Base-by-base conservation (phyloP, 2,888 invertebrate species). In the Eupeodes latifasciatus region DNA sequence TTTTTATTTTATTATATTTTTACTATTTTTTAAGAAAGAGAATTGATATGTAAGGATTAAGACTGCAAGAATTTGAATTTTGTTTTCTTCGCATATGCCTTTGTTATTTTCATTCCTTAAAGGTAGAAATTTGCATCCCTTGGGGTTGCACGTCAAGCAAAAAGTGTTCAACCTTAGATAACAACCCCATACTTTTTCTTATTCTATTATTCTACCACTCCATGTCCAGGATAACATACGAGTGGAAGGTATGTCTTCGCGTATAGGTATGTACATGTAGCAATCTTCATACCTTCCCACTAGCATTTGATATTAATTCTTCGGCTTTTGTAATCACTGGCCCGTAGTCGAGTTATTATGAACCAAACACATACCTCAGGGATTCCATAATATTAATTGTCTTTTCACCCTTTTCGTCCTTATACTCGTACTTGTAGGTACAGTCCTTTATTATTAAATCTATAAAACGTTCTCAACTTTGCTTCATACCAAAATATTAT, bases 361-460 rank as follows among this genome's bases (percentile, higher is more conserved):
- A 88, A 78, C 47, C 55, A 71, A 27, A 57, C 27, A 47, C 81
- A 71, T 71, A 69, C 88, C 77, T 78, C 78, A 85, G 85, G 81
- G 84, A 88, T 88, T 88, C 76, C 88, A 88, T 44, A 66, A 72
- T 88, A 85, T 75, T 88, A 88, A 88, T 88, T 88, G 88, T 81
- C 84, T 40, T 74, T 88, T 78, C 81, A 81, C 67, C 88, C 88
- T 69, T 75, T 71, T 34, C 40, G 40, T 40, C 40, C 40, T 40
- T 40, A 6, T 9, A 5, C 19, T n/a, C 40, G 36, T 7, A 11
- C 5, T 11, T 77, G 59, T 61, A 57, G 10, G 53, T 10, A 19
- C 27, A n/a, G n/a, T 7, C 78, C 49, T 59, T 71, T 14, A 74
- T 67, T 80, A 87, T 83, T 80, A 72, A 83, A 84, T 84, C 36